These are phyloP conservation scores for Rallus limicola DNA, from an alignment of 2,113 vertebrate genomes.

Conservation along the genomic window DNA sequence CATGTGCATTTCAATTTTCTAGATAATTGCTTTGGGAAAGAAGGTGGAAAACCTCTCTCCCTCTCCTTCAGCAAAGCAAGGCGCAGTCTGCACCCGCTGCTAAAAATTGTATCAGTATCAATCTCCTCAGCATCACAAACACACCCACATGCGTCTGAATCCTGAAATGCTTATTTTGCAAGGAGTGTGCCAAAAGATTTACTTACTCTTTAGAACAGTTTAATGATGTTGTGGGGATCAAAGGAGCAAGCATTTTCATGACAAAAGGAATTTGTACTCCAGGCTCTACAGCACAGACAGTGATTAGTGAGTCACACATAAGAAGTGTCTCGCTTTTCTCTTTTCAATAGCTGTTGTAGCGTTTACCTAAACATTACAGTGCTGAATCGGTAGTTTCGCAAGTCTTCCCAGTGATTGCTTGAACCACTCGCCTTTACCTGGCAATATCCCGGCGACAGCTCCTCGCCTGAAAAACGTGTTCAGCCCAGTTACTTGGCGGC, in stretches of 20 bases:
- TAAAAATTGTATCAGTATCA: slow-evolving; percentile 66
- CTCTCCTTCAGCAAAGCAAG: background rate
- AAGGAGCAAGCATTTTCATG: slow-evolving; percentile 73
- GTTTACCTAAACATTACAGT: slow-evolving; percentile 59
- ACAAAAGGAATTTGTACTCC: slow-evolving; percentile 73
- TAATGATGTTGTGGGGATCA: slow-evolving; percentile 71
- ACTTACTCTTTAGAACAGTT: slow-evolving; percentile 67
- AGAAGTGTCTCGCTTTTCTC: slow-evolving; percentile 57
- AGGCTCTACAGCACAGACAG: slow-evolving; percentile 60
- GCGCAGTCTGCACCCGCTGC: slow-evolving; percentile 16
- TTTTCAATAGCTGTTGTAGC: slow-evolving; percentile 47
- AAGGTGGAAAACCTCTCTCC: background rate
- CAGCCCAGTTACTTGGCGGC: background rate
- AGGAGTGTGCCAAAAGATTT: slow-evolving; percentile 70
- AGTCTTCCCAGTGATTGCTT: background rate
- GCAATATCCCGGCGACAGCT: background rate
- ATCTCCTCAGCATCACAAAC: slow-evolving; percentile 62
- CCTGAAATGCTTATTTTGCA: slow-evolving; percentile 59
- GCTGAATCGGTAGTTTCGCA: slow-evolving; percentile 15
- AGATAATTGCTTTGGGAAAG: slow-evolving; percentile 3
- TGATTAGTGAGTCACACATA: slow-evolving; percentile 71
- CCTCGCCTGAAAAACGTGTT: background rate
- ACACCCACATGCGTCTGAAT: slow-evolving; percentile 57
- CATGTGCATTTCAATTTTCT: background rate
- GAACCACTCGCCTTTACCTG: slow-evolving; percentile 45